Conservation (phyloP, 2,113 vertebrate species). For the Ceyx margarethae region DNA sequence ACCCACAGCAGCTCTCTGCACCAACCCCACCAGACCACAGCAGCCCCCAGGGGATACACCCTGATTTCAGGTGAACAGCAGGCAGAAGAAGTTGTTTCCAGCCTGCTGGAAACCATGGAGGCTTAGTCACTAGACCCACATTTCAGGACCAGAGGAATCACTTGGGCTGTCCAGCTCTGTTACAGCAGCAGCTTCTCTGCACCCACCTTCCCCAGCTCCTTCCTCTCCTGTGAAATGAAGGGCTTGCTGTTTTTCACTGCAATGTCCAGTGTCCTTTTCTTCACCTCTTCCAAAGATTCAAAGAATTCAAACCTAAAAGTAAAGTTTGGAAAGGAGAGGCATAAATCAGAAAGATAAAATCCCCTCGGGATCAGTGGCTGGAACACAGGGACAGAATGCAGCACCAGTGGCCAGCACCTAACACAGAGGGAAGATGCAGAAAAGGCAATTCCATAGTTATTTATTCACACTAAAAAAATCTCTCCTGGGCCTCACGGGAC, state of each 20-base stretch:
- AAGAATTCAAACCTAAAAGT: constrained; percentile 88
- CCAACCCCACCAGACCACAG: accelerated
- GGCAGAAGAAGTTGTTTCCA: background rate
- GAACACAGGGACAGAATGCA: background rate
- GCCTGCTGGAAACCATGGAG: background rate
- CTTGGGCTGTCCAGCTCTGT: background rate
- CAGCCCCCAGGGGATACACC: background rate
- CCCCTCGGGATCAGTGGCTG: background rate
- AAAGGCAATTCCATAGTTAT: background rate
- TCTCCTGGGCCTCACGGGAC: background rate
- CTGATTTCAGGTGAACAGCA: background rate
- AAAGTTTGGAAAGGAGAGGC: background rate
- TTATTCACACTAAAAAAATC: background rate
- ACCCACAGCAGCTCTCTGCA: background rate
- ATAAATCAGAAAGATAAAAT: background rate
- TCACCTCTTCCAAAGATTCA: constrained; percentile 81
- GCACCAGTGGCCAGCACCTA: background rate
- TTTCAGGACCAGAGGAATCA: background rate
- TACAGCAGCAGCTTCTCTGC: background rate
- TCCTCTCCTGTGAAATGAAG: constrained; percentile 84
- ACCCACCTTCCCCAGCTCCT: constrained; percentile 90
- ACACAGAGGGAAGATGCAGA: background rate
- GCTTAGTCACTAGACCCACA: background rate
- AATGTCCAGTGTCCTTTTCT: constrained; percentile 84
- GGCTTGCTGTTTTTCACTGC: constrained; percentile 90